Base-by-base conservation (phyloP, 2,797 vertebrate genomes). In the Galaxias olidus region DNA sequence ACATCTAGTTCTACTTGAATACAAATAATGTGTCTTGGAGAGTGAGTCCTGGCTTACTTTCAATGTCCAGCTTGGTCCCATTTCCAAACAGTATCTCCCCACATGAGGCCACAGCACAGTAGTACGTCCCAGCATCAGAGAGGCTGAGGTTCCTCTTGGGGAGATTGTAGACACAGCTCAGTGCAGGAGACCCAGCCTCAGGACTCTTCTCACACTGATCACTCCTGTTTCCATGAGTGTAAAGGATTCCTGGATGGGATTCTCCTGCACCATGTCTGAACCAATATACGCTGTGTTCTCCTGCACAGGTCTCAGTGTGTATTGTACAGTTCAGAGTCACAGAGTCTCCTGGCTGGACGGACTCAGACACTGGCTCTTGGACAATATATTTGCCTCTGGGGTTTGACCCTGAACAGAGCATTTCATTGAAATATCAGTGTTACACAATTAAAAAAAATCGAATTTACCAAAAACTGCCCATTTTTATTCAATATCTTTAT, bases 101-200 rank as follows among this genome's bases (percentile, higher is more conserved):
- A 55, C 53, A 55, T 41, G 13, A 55, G 53, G 53, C 30, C 53
- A 55, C 30, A 54, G 52, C 52, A 40, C 52, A 54, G 19, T 54
- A 54, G 52, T 54, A 54, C 12, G 20, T 54, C 52, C 53, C 30
- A 56, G 53, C 53, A n/a, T 56, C 53, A 56, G 53, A 54, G 52
- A 54, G 12, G 53, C 53, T 55, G 19, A 54, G 52, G 19, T 54
- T 54, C 19, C 19, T 30, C 52, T 30, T 54, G 52, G 52, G 52
- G 52, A 54, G 52, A 12, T 54, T 20, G 52, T 54, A 54, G 52
- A 30, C 52, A 54, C 20, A 54, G 52, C 52, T 54, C 52, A 30
- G 52, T 54, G 52, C 30, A 54, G 52, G 52, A 54, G 52, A 30
- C 30, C 30, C 30, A 30, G 30, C 30, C 30, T 30, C 30, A 30